Base-by-base conservation (phyloP, 2,797 vertebrate genomes). In the Fratercula arctica region DNA sequence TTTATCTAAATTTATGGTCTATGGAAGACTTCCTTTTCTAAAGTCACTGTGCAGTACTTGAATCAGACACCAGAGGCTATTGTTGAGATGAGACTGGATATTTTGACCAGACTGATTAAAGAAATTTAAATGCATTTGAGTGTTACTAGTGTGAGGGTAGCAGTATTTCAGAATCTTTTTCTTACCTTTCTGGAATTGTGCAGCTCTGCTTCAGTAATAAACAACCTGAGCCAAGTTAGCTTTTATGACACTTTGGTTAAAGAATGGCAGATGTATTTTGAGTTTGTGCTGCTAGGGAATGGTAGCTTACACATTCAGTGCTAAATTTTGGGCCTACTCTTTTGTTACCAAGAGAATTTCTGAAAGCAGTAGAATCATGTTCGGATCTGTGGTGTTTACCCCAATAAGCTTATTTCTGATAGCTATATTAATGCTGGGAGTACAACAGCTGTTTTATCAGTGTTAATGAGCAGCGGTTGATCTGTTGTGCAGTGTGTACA, bases 401-500 rank as follows among this genome's bases (percentile, higher is more conserved):
- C 85, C 24, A 39, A 6, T 61, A 48, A 39, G 39, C 10, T 85
- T 64, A 35, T 4, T 79, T 84, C 51, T 70, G 25, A 16, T 46
- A 35, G 35, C 35, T 50, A 5, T 57, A 11, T 84, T 86, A 67
- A 17, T 59, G 41, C 24, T 74, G 45, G 15, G 23, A 73, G 11
- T 46, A 35, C 11, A 46, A 33, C 35, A 94, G 18, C 33, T 91
- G 6, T 46, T 79, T 45, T 48, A 5, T 63, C 43, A 7, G 12
- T n/a, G 41, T 67, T 50, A 25, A 13, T 41, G 54, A 85, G 5
- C 35, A 59, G 39, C 0, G 0, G 35, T 57, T 88, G 37, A 45
- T 87, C 25, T 3, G 6, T 33, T 73, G 3, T n/a, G 6, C 63
- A 60, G 4, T 46, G 9, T 28, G 10, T 73, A 6, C 0, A 0